These are phyloP conservation scores for Drosophila kambysellisi DNA, from an alignment of 2,888 invertebrate genomes.

Conservation along the genomic window DNA sequence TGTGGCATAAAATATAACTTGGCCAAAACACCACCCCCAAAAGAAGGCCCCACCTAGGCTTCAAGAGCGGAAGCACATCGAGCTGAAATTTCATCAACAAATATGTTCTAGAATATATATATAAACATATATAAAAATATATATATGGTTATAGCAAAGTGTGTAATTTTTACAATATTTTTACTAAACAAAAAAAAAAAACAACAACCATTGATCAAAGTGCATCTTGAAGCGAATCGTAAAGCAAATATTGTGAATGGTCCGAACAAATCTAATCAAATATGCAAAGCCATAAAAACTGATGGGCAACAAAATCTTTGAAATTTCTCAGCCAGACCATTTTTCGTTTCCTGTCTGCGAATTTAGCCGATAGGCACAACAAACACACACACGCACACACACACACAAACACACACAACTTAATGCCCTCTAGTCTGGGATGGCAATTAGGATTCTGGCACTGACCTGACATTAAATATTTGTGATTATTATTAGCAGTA, in stretches of 20 bases:
- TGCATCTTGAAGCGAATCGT: conserved; percentile 7
- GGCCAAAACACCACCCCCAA: conserved; percentile 21
- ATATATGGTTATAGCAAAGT: not conserved
- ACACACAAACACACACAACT: not conserved
- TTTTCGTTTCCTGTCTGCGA: conserved; percentile 26
- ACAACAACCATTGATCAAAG: conserved; percentile 20
- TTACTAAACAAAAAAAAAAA: not conserved
- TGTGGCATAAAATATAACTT: conserved; percentile 10
- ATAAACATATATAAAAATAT: not conserved
- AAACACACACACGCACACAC: not conserved
- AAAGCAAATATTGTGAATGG: not conserved
- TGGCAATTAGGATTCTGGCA: conserved; percentile 51
- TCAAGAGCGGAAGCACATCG: conserved; percentile 6
- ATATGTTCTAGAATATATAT: not conserved
- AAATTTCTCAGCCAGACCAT: not conserved
- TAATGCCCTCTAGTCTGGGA: conserved; percentile 23
- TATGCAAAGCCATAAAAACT: conserved; percentile 24
- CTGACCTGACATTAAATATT: conserved; percentile 44
- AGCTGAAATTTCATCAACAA: conserved; percentile 2
- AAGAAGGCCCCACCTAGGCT: not conserved
- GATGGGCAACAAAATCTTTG: not conserved
- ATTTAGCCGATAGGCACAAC: not conserved
- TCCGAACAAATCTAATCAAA: conserved; percentile 20
- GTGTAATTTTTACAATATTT: not conserved
- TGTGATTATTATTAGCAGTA: conserved; percentile 29